Evolutionary conservation across 2,113 vertebrate genomes (phyloP).

Genomic region (Epinephelus moara): DNA sequence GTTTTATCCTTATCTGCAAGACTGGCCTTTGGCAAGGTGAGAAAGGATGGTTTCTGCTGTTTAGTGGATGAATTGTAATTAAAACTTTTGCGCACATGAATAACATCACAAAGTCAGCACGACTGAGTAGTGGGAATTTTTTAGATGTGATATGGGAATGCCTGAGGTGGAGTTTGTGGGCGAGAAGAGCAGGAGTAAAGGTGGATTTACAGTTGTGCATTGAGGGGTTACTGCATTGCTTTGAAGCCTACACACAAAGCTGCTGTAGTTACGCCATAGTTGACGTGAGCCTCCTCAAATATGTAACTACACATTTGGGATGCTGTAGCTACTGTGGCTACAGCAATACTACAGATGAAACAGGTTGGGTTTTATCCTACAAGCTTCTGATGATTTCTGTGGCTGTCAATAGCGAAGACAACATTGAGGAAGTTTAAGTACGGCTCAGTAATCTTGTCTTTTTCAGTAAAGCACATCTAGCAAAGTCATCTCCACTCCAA

Average conservation of each 20-base stretch:
- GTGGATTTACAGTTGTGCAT: neutral
- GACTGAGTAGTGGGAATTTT: neutral
- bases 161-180: neutral
- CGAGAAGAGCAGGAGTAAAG: neutral
- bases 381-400: constrained; percentile 1
- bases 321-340: neutral
- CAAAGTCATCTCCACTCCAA: neutral
- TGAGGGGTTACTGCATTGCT: neutral
- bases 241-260: neutral
- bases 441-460: neutral
- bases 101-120: constrained; percentile 17
- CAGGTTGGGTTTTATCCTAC: neutral
- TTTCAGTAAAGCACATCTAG: neutral
- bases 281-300: neutral
- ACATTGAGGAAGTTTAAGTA: neutral
- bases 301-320: neutral
- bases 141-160: neutral
- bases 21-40: constrained; percentile 38
- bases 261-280: neutral
- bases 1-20: constrained; percentile 44
- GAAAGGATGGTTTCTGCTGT: constrained; percentile 20
- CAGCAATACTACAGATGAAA: too few relatives aligned
- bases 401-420: neutral
- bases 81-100: constrained; percentile 14
- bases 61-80: constrained; percentile 39